Evolutionary conservation across 2,888 invertebrate genomes (phyloP), one percentile per base, ranked within the genome.

Genomic region (Thera obeliscata): DNA sequence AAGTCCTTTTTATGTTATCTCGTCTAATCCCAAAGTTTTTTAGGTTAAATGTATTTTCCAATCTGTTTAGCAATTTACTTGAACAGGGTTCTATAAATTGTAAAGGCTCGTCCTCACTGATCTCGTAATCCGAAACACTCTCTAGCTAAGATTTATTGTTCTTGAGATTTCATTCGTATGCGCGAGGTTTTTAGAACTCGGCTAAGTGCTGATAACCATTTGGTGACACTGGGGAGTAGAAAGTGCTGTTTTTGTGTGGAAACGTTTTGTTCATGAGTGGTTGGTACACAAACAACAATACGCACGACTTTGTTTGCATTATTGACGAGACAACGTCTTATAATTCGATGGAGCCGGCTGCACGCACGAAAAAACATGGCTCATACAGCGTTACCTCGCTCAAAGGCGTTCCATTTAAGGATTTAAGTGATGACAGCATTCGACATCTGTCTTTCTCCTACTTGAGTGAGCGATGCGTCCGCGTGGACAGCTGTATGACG

Each of bases 151-250:
- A 76, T 77, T 76, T 75, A 77, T 72, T 71, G 72, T 69, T 79
- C 69, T 70, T 76, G 76, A 73, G 52, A 52, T 69, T 66, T 70
- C 69, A 74, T 74, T 77, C 73, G 52, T 52, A 33, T 56, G 22
- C 38, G 41, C 38, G 50, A 49, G 6, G 3, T 33, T 9, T 52
- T 8, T 41, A 36, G 33, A 8, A 54, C 12, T 61, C 43, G 49
- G 55, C 41, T 78, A 75, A 82, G 81, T 76, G 84, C 70, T 85
- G 43, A 9, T 46, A 84, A 81, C 83, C 84, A 74, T 74, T 59
- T 36, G 36, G 43, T 49, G 50, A 65, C 56, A 36, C 69, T 62
- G 54, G 8, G 48, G 35, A 41, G 59, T 6, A 43, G 22, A 35
- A 41, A 22, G 54, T 49, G 8, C 6, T 12, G 22, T 43, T n/a